These are phyloP conservation scores for Enteromius viviparus DNA, from an alignment of 2,797 vertebrate genomes.

Conservation along the genomic window DNA sequence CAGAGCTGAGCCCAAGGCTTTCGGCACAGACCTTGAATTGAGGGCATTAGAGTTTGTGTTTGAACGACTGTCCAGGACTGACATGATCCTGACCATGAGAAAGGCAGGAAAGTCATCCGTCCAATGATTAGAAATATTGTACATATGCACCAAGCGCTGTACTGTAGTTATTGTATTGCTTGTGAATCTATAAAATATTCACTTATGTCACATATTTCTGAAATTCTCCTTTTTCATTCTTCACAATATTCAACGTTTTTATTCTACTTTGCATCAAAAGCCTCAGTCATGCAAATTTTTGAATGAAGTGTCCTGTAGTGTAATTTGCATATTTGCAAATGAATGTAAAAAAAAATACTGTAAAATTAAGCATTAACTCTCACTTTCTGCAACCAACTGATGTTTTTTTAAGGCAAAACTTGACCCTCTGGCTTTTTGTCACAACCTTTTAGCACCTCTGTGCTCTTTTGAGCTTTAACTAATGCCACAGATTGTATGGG, in stretches of 20 bases:
- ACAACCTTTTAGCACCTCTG: constrained; percentile 37
- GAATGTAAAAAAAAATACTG: background rate
- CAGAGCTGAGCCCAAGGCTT: constrained; percentile 53
- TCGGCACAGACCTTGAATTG: constrained; percentile 38
- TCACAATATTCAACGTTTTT: background rate
- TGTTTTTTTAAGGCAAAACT: constrained; percentile 1
- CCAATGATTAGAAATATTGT: background rate
- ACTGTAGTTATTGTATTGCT: background rate
- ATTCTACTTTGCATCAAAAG: background rate
- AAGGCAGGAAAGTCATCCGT: constrained; percentile 53
- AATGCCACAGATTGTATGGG: constrained; percentile 11
- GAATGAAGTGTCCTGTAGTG: background rate
- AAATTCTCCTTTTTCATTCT: background rate
- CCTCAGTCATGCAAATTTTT: background rate
- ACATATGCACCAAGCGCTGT: background rate
- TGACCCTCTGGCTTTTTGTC: constrained; percentile 21
- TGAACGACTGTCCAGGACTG: constrained; percentile 32
- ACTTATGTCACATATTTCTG: background rate
- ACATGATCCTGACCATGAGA: constrained; percentile 41
- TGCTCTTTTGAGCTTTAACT: constrained; percentile 36
- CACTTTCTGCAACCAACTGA: background rate
- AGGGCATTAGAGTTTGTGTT: constrained; percentile 40
- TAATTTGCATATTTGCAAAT: constrained; percentile 1
- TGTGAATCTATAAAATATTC: background rate
- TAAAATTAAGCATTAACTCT: background rate